Percentiles rank a stretch among this genome's conserved stretches.
phyloP scores from a whole-genome alignment of 2,797 vertebrate genomes.

The Gymnodraco acuticeps region DNA sequence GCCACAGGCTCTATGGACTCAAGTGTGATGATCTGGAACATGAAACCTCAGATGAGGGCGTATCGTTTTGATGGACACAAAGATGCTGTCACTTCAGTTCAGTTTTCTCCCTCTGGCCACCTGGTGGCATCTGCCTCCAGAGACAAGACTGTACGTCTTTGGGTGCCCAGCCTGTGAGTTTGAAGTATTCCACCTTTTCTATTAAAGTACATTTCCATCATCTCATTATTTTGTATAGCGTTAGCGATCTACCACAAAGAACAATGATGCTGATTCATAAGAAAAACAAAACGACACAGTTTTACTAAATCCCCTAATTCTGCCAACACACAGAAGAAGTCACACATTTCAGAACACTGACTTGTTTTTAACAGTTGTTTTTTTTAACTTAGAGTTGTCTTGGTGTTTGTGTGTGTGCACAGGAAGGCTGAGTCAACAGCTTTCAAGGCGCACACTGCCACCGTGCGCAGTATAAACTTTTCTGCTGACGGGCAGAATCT shows the following conservation, averaged over 20 bases:
- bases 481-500: conserved; percentile 92
- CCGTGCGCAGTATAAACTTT: conserved; percentile 94
- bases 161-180: conserved; percentile 94
- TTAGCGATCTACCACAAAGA: conserved; percentile 1
- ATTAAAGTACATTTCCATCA: background rate
- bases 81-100: conserved; percentile 90
- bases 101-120: conserved; percentile 96
- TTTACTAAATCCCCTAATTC: conserved; percentile 13
- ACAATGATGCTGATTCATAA: conserved; percentile 33
- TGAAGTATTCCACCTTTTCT: background rate
- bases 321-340: conserved; percentile 16
- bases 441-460: conserved; percentile 93
- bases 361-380: conserved; percentile 30
- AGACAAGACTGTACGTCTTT: conserved; percentile 96
- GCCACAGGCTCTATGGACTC: conserved; percentile 94
- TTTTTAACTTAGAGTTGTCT: conserved; percentile 31
- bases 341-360: conserved; percentile 31
- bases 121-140: conserved; percentile 94
- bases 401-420: conserved; percentile 31
- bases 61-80: conserved; percentile 95
- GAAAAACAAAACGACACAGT: conserved; percentile 17
- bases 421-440: conserved; percentile 94
- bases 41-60: conserved; percentile 93
- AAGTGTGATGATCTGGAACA: conserved; percentile 95
- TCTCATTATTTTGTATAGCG: conserved; percentile 5